phyloP scores from a whole-genome alignment of 2,888 invertebrate species.

The Lamproptera curius region DNA sequence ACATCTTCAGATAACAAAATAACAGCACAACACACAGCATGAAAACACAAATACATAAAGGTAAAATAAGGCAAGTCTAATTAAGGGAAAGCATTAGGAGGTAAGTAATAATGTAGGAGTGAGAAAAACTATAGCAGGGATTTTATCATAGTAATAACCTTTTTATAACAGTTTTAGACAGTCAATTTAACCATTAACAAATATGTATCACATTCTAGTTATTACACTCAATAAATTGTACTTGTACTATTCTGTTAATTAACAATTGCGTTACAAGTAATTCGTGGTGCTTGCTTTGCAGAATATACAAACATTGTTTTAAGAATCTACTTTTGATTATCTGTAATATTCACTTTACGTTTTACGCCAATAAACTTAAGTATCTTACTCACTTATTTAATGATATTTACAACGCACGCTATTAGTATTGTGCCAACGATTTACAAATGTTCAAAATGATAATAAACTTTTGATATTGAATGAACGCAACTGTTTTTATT shows the following conservation, averaged over 20 bases:
- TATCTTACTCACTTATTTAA: neutral
- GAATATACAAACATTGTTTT: no score
- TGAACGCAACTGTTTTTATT: constrained; percentile 30
- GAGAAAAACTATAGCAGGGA: neutral
- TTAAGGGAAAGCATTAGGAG: no score
- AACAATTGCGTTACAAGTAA: no score
- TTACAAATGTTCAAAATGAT: constrained; percentile 54
- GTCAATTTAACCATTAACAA: constrained; percentile 3
- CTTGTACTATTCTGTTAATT: no score
- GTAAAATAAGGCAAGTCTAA: no score
- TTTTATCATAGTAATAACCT: constrained; percentile 4
- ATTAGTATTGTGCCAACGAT: constrained; percentile 67
- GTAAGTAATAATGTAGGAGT: constrained; percentile 1
- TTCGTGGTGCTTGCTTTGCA: neutral
- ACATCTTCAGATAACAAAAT: no score
- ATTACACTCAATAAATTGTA: no score
- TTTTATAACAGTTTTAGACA: neutral
- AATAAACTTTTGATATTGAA: constrained; percentile 68
- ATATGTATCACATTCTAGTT: no score
- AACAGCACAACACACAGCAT: no score
- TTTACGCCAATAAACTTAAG: neutral
- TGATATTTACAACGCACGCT: constrained; percentile 14
- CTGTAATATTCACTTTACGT: neutral
- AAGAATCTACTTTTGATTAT: no score
- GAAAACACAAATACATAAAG: no score